Conservation (phyloP, 2,113 vertebrate genomes). For the Physeter macrocephalus region DNA sequence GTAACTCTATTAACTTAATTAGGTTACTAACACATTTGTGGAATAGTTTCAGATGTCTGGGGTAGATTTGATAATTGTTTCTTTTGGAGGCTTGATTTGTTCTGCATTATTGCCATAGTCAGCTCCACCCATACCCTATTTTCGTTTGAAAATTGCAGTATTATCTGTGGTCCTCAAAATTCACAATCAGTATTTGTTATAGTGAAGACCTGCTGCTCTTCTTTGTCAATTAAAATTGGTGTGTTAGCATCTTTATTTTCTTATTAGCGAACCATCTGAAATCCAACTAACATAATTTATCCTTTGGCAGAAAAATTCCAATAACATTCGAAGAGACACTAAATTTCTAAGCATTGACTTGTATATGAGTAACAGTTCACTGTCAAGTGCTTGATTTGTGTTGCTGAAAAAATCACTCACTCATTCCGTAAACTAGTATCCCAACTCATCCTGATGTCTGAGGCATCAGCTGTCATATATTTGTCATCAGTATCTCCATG, state of each 20-base stretch:
- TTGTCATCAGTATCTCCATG: neutral
- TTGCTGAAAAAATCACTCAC: neutral
- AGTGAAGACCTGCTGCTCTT: neutral
- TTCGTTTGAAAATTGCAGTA: neutral
- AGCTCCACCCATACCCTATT: neutral
- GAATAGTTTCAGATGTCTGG: neutral
- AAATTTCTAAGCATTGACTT: constrained; percentile 1
- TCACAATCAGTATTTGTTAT: neutral
- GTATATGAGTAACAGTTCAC: neutral
- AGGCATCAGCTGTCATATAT: neutral
- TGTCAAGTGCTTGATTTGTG: neutral
- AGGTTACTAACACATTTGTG: neutral
- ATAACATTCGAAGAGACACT: neutral
- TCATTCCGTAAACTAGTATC: neutral
- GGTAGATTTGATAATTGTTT: neutral
- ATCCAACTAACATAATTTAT: neutral
- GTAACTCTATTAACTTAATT: neutral
- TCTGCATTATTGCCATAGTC: neutral
- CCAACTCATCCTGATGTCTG: neutral
- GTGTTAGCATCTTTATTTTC: neutral
- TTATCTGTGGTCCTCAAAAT: constrained; percentile 11
- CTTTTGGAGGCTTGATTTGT: neutral
- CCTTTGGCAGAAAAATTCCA: constrained; percentile 5
- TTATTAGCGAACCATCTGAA: neutral
- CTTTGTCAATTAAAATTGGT: neutral